Evolutionary conservation across 2,113 vertebrate species (phyloP).

Genomic region (Neofelis nebulosa): DNA sequence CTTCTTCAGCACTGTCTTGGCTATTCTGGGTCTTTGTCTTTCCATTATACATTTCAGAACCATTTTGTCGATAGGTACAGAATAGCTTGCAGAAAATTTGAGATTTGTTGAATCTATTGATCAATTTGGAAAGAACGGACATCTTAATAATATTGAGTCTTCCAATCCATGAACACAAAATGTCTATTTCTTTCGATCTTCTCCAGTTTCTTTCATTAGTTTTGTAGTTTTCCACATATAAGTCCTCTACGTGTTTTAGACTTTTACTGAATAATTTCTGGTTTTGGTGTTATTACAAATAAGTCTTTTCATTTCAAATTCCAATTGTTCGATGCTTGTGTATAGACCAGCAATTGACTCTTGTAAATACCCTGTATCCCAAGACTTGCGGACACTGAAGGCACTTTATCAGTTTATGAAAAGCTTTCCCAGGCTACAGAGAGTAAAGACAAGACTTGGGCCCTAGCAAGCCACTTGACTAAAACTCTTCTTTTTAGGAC

Average conservation of each 20-base stretch:
- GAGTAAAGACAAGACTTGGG: neutral
- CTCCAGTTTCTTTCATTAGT: neutral
- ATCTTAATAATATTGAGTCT: neutral
- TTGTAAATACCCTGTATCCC: neutral
- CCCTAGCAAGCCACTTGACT: neutral
- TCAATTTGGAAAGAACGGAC: neutral
- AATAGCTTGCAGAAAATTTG: neutral
- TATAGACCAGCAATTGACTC: neutral
- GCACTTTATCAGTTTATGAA: neutral
- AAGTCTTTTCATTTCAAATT: neutral
- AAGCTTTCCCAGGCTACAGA: neutral
- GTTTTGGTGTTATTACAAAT: neutral
- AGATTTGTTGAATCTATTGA: neutral
- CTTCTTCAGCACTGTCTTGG: neutral
- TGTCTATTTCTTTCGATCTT: neutral
- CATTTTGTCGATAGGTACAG: neutral
- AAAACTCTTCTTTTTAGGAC: neutral
- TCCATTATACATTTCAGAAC: neutral
- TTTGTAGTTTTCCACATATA: neutral
- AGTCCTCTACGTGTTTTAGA: neutral
- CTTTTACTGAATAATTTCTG: neutral
- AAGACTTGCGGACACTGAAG: neutral
- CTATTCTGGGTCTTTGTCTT: neutral
- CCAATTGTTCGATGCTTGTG: neutral
- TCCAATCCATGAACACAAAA: neutral